Base-by-base conservation (phyloP, 2,113 vertebrate genomes). In the Paraplagusia blochii region DNA sequence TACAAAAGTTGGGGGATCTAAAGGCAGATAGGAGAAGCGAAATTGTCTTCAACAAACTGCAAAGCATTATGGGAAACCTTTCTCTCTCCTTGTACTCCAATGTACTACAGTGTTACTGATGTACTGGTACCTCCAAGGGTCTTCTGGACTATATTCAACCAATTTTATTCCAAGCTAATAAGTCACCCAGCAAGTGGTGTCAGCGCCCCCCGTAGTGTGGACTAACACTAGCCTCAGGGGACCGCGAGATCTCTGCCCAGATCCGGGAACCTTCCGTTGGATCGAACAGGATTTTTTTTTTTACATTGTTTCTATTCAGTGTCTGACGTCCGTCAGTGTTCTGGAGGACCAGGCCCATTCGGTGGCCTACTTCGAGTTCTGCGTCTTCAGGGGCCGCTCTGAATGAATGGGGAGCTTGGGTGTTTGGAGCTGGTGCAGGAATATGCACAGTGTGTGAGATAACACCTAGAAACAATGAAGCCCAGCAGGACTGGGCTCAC, bases 381-480 rank as follows among this genome's bases (percentile, higher is more conserved):
- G 42, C 5, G 68, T 86, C 77, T n/a, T 81, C 81, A 60, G 48
- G 82, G 76, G 82, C 69, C 34, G 7, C 18, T 1, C 44, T 77
- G 67, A 70, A 71, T 29, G 22, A 29, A 68, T 65, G 63, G 74
- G 66, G 82, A 58, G 53, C 11, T 9, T 17, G 50, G 56, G 38
- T 64, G 79, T 70, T 66, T 4, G 38, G 74, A 69, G 69, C 72
- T 34, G 29, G 22, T 8, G 11, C 2, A 14, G 48, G 60, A 44
- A 71, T 79, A 85, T 58, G 72, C 72, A 40, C 46, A 57, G 65
- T 48, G 15, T 44, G 35, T 1, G 14, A 73, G 81, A 81, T 83
- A 88, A 82, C 53, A 47, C 66, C 2, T 51, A 66, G 44, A 68
- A 75, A 88, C 74, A 85, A 79, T 80, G 72, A 78, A 70, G 58